These are phyloP conservation scores for Pionites leucogaster DNA, from an alignment of 2,113 vertebrate genomes.

Conservation along the genomic window DNA sequence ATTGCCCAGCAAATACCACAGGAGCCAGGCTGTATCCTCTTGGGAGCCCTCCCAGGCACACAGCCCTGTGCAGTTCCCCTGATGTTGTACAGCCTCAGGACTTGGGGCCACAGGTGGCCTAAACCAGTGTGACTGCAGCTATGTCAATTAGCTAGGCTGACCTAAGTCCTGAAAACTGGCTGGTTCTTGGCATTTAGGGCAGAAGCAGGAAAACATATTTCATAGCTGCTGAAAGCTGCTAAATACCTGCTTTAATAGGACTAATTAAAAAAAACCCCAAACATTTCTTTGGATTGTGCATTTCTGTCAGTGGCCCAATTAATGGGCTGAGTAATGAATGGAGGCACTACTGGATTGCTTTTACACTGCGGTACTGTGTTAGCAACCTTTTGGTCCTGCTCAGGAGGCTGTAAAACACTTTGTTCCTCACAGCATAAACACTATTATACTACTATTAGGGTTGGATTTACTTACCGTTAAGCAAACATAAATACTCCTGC, in stretches of 20 bases:
- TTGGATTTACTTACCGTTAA: slow-evolving; percentile 20
- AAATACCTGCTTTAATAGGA: slow-evolving; percentile 50
- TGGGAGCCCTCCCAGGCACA: background rate
- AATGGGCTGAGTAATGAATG: slow-evolving; percentile 28
- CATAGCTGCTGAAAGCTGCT: background rate
- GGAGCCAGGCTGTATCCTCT: background rate
- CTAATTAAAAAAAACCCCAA: slow-evolving; percentile 17
- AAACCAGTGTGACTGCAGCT: background rate
- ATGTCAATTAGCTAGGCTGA: background rate
- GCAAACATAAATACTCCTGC: background rate
- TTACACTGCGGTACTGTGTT: background rate
- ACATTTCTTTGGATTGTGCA: background rate
- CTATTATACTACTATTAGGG: background rate
- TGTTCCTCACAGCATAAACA: slow-evolving; percentile 27
- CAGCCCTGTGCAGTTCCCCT: background rate
- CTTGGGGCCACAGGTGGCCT: background rate
- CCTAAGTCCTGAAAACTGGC: background rate
- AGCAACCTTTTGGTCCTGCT: slow-evolving; percentile 34
- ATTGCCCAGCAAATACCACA: background rate
- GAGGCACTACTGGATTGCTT: background rate
- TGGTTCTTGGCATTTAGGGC: background rate
- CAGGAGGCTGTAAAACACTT: slow-evolving; percentile 1
- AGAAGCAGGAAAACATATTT: slow-evolving; percentile 18
- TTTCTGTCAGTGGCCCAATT: slow-evolving; percentile 39
- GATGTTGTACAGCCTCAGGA: background rate